A percentile compares a stretch with the other conserved stretches of the same genome.
Conservation (phyloP, 2,113 vertebrate genomes). For the Odontesthes bonariensis region DNA sequence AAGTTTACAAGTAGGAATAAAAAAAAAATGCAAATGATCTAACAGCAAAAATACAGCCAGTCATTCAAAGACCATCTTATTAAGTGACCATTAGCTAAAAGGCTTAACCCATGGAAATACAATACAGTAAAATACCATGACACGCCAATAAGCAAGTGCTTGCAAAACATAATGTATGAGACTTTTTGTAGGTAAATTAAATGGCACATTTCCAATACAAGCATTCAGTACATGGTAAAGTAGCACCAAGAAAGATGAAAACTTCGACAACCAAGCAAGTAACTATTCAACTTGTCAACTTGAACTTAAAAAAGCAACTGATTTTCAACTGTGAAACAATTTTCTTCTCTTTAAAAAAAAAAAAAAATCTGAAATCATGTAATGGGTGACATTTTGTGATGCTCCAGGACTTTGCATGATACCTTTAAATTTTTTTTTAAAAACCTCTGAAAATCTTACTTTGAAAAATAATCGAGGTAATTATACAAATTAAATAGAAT, state of each 20-base stretch:
- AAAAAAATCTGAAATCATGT: neutral
- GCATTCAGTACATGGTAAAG: neutral
- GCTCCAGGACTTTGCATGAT: neutral
- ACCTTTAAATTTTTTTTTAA: neutral
- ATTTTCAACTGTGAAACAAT: too few relatives aligned
- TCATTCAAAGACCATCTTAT: neutral
- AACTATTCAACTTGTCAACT: too few relatives aligned
- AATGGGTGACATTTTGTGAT: neutral
- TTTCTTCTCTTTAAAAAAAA: too few relatives aligned
- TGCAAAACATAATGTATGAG: neutral
- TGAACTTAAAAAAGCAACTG: too few relatives aligned
- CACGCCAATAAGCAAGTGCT: neutral
- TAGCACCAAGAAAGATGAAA: too few relatives aligned
- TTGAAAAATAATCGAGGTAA: neutral
- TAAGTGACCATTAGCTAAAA: neutral
- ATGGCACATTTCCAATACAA: neutral
- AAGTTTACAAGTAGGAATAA: neutral
- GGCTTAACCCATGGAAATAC: neutral
- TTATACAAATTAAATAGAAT: neutral
- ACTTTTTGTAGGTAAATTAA: neutral
- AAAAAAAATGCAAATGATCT: neutral
- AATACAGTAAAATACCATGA: neutral
- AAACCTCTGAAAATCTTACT: neutral
- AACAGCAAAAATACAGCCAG: neutral
- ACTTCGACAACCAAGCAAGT: too few relatives aligned